Evolutionary conservation across 2,888 invertebrate species (phyloP).

Genomic region (Lasioglossum malachurum): DNA sequence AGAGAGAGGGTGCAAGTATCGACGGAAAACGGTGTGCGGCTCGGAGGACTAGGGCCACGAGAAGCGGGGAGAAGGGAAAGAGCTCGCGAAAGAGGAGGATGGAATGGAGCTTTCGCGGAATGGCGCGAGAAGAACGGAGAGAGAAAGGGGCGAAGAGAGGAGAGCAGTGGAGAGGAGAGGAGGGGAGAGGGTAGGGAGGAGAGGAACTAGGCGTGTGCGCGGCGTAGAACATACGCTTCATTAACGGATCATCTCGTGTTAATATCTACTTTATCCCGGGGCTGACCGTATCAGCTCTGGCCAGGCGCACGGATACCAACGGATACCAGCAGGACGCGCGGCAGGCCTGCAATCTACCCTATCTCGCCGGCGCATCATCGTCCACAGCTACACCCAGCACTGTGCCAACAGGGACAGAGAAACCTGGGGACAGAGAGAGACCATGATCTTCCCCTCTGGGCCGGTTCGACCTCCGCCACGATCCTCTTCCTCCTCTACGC

Average conservation of each 20-base stretch:
- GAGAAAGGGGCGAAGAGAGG: conserved; percentile 19
- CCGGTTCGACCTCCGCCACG: conserved; percentile 49
- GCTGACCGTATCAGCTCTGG: conserved; percentile 84
- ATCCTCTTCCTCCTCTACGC: conserved; percentile 81
- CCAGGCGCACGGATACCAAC: conserved; percentile 80
- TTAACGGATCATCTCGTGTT: conserved; percentile 85
- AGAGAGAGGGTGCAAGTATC: conserved; percentile 20
- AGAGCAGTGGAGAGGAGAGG: conserved; percentile 30
- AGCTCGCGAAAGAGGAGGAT: conserved; percentile 30
- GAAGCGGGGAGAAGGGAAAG: conserved; percentile 40
- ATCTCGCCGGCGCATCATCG: conserved; percentile 80
- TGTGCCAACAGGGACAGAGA: conserved; percentile 30
- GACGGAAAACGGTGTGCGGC: conserved; percentile 4
- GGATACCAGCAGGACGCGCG: conserved; percentile 70
- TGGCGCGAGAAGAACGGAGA: conserved; percentile 35
- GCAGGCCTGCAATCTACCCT: conserved; percentile 78
- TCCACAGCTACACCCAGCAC: conserved; percentile 77
- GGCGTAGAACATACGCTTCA: conserved; percentile 84
- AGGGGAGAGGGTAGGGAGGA: conserved; percentile 7
- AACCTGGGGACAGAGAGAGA: not conserved
- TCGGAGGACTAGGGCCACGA: not conserved
- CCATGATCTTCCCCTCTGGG: conserved; percentile 54
- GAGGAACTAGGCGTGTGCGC: conserved; percentile 65
- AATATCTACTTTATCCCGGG: conserved; percentile 85
- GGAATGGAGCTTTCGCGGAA: conserved; percentile 18